A percentile compares a stretch with the other conserved stretches of the same genome.
Conservation (phyloP, 2,113 vertebrate species). For the Tiliqua scincoides region DNA sequence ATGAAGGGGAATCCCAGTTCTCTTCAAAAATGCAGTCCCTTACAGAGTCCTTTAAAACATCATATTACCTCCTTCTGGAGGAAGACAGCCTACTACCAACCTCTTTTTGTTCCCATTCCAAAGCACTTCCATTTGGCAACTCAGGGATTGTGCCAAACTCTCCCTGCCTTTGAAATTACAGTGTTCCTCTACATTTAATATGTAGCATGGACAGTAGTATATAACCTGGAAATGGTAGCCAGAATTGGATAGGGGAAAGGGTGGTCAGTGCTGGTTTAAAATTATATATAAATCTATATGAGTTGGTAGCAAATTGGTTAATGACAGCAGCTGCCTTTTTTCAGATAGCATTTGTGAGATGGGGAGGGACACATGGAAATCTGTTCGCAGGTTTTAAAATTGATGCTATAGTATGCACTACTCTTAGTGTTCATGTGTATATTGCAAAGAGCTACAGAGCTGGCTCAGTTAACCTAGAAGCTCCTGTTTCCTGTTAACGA, state of each 20-base stretch:
- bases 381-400: not conserved
- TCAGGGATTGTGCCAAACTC: conserved; percentile 37
- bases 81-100: not conserved
- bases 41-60: not conserved
- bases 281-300: too few relatives aligned
- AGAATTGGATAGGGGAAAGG: not conserved
- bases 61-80: not conserved
- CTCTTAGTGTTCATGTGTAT: not conserved
- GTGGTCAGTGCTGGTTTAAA: not conserved
- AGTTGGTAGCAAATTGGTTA: not conserved
- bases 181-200: not conserved
- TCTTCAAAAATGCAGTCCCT: not conserved
- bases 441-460: not conserved
- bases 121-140: conserved; percentile 63
- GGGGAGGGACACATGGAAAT: not conserved
- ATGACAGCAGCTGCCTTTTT: not conserved
- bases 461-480: not conserved
- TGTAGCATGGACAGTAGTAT: not conserved
- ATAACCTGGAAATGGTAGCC: not conserved
- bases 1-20: conserved; percentile 19
- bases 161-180: conserved; percentile 16
- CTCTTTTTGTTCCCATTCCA: conserved; percentile 6
- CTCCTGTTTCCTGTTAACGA: too few relatives aligned
- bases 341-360: not conserved
- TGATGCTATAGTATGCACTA: too few relatives aligned